Evolutionary conservation across 2,888 invertebrate species (phyloP).

Genomic region (Lepidonotus clava): DNA sequence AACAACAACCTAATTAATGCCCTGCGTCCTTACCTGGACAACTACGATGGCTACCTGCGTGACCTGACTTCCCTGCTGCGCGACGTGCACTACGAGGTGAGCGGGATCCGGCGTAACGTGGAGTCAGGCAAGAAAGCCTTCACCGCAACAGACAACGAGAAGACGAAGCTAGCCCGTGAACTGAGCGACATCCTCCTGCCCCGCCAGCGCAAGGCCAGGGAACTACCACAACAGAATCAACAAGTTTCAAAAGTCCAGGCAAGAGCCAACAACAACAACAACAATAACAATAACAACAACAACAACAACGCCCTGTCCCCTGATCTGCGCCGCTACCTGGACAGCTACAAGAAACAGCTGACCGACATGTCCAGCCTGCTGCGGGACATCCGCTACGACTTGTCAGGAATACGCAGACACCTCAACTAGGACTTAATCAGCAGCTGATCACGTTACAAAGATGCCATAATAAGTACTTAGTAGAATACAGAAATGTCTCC

Average conservation of each 20-base stretch:
- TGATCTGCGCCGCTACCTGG: background rate
- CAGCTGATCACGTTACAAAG: too few species aligned
- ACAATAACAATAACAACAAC: constrained; percentile 29
- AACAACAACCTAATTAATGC: background rate
- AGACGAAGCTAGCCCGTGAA: background rate
- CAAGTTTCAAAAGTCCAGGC: background rate
- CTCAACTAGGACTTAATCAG: too few species aligned
- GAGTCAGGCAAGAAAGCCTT: background rate
- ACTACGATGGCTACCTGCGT: background rate
- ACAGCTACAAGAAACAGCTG: background rate
- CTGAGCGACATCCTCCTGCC: background rate
- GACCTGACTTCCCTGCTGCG: background rate
- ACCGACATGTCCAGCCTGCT: background rate
- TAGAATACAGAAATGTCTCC: too few species aligned
- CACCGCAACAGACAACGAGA: background rate
- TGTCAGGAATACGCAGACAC: background rate
- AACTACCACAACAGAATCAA: background rate
- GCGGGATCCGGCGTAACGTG: background rate
- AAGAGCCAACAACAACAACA: constrained; percentile 32
- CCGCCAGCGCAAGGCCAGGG: background rate
- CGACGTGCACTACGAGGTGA: constrained; percentile 5
- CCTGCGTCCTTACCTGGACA: background rate
- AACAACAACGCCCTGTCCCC: background rate
- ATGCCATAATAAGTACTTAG: too few species aligned
- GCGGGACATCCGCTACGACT: constrained; percentile 20